Conservation (phyloP, 2,113 vertebrate genomes). For the Coracopsis vasa region DNA sequence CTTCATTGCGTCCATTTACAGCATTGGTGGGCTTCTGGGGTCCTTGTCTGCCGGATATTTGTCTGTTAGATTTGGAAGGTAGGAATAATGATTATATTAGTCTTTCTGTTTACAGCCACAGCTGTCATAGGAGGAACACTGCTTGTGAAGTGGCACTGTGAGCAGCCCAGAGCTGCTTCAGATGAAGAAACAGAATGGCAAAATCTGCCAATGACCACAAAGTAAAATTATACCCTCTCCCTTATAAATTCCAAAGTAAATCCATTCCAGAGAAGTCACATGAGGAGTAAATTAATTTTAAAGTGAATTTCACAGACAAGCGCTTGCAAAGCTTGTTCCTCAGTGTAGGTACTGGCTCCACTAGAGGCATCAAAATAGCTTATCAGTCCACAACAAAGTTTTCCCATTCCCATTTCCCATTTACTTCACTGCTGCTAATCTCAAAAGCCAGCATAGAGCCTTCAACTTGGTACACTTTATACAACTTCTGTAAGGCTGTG, state of each 20-base stretch:
- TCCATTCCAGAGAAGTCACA: background rate
- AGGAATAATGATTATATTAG: background rate
- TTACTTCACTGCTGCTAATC: background rate
- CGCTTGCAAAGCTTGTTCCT: background rate
- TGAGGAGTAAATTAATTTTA: background rate
- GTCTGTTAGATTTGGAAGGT: slow-evolving; percentile 76
- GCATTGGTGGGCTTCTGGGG: slow-evolving; percentile 72
- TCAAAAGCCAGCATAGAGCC: background rate
- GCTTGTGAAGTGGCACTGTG: background rate
- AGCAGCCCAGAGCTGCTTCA: background rate
- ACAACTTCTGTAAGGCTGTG: background rate
- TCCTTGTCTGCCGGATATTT: slow-evolving; percentile 70
- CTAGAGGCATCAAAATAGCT: background rate
- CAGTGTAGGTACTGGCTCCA: background rate
- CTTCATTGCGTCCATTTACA: slow-evolving; percentile 74
- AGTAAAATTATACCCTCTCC: background rate
- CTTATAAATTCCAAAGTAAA: background rate
- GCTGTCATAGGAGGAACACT: background rate
- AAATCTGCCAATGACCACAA: background rate
- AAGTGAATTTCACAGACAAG: background rate
- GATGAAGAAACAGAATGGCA: background rate
- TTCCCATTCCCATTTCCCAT: background rate
- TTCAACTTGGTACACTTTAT: background rate
- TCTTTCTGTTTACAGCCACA: background rate
- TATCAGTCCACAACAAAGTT: background rate